Base-by-base conservation (phyloP, 1,140 invertebrate species). In the Campoletis sonorensis region DNA sequence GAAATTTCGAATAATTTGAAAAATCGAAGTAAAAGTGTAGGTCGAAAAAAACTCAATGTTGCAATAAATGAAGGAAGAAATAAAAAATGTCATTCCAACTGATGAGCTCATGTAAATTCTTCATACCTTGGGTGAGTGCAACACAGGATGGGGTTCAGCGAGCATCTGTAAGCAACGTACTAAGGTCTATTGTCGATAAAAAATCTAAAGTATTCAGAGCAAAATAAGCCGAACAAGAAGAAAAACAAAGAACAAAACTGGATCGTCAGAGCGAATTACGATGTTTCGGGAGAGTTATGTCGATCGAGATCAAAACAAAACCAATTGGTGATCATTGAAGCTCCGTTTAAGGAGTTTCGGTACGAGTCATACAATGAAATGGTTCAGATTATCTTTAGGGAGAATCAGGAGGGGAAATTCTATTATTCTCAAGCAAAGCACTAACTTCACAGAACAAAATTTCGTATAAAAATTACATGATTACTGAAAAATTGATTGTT, bases 111-210 rank as follows among this genome's bases (percentile, higher is more conserved):
- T n/a, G 51, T 76, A 40, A 40, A 72, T 76, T 77, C 49, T 84
- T 87, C 91, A 87, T 92, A 92, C 91, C 91, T 92, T 89, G 88
- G 86, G 86, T 90, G 90, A 88, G 90, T 91, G 87, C 91, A 92
- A 91, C 91, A 92, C 86, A 91, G 87, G 89, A 91, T 86, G 82
- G 90, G 89, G 85, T 92, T 92, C 90, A 90, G 85, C 86, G 90
- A 92, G 89, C 91, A 92, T 92, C 91, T 92, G 91, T 86, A 92
- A 92, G 87, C 40, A 92, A 91, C 86, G 88, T 86, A 88, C 90
- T 91, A 88, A 54, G 15, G 82, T 88, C 89, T 91, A 90, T 89
- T 86, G 90, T 89, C 86, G 90, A 90, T 84, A 73, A 83, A 68
- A 45, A 79, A 75, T 83, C 79, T 58, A 73, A 45, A 77, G 49